These are phyloP conservation scores for Athetis lepigone DNA, from an alignment of 2,888 invertebrate species.

Conservation along the genomic window DNA sequence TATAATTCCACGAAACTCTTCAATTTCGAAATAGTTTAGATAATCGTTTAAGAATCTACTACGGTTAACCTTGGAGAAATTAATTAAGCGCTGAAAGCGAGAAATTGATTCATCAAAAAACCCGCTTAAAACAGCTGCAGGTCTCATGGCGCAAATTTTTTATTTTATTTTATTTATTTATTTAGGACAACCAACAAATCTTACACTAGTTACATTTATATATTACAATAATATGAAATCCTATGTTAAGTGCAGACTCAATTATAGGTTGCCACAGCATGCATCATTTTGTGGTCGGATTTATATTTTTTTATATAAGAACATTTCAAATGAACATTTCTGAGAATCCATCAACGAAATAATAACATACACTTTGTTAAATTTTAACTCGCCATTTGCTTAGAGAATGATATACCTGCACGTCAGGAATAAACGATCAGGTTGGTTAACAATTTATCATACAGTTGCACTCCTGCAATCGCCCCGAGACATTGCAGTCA, in stretches of 20 bases:
- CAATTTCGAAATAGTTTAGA: slow-evolving; percentile 33
- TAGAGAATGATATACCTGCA: slow-evolving; percentile 70
- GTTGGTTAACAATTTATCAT: slow-evolving; percentile 80
- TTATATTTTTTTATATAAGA: too few relatives aligned
- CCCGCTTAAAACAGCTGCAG: slow-evolving; percentile 43
- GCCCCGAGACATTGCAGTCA: slow-evolving; percentile 76
- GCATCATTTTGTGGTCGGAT: too few relatives aligned
- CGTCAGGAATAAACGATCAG: slow-evolving; percentile 75
- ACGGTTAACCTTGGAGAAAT: slow-evolving; percentile 53
- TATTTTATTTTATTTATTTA: too few relatives aligned
- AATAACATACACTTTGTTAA: slow-evolving; percentile 60
- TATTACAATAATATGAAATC: too few relatives aligned
- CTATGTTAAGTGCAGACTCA: too few relatives aligned
- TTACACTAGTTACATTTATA: too few relatives aligned
- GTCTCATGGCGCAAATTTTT: slow-evolving; percentile 30
- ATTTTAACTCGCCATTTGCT: slow-evolving; percentile 60
- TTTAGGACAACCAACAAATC: too few relatives aligned
- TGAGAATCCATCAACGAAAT: slow-evolving; percentile 57
- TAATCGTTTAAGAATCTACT: slow-evolving; percentile 47
- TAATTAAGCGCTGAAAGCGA: slow-evolving; percentile 39
- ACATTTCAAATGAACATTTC: too few relatives aligned
- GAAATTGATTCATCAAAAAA: slow-evolving; percentile 54
- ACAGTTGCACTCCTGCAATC: slow-evolving; percentile 75
- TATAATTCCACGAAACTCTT: slow-evolving; percentile 47
- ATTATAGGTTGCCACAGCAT: too few relatives aligned